Base-by-base conservation (phyloP, 2,113 vertebrate genomes). In the Hippocampus barbouri region DNA sequence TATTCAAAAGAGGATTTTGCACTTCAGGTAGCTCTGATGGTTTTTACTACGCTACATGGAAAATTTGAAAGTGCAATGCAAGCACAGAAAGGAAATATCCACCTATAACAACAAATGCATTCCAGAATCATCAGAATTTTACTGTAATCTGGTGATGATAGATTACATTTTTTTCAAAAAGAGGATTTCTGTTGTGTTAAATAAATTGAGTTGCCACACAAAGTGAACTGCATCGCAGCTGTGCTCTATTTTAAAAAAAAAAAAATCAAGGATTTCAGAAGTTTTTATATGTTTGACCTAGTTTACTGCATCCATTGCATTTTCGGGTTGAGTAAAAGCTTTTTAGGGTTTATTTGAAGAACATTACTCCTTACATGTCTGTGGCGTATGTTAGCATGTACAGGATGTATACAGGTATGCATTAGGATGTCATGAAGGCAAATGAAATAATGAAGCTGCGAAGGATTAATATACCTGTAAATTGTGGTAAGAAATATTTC, bases 301-400 rank as follows among this genome's bases (percentile, higher is more conserved):
- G 20, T n/a, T 64, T 20, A 64, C 16, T 4, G 21, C 20, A 63
- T 64, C 1, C 34, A 63, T 54, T 57, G 54, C 21, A 59, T 56
- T 47, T 40, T 70, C 30, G 41, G 41, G 40, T 27, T 75, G 23
- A 18, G 8, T 49, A 43, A 34, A 67, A 51, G 8, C 8, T 2
- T 51, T 49, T 49, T 9, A 9, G 4, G 1, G 4, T 51, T 51
- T 20, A 5, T 51, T 70, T 59, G 45, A 70, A 63, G 62, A 62
- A 20, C 30, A 40, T 76, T 63, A 25, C 14, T 79, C 67, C 53
- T 16, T 56, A 68, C 8, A 6, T 51, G 47, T 51, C 47, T 16
- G 16, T 51, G 47, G 18, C 1, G 47, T 18, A 51, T 51, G 1
- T 72, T 27, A 59, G 27, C 8, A 43, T 43, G 8, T 43, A 38